Base-by-base conservation (phyloP, 2,113 vertebrate genomes). In the Ammospiza nelsoni region DNA sequence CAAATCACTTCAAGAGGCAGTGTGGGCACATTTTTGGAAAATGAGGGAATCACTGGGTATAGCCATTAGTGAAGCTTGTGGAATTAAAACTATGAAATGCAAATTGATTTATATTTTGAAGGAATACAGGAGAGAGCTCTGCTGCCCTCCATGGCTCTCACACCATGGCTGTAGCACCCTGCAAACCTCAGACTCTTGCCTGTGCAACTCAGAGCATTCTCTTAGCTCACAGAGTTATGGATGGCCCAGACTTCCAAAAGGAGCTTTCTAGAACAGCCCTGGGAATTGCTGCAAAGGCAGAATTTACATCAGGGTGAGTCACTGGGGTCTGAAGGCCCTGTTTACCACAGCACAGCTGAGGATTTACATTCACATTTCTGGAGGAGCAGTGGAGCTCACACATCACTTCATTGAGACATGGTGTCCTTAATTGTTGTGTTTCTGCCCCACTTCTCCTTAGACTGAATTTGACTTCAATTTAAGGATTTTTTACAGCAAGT, bases 11-110 rank as follows among this genome's bases (percentile, higher is more conserved):
- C 79, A 83, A 92, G 81, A 94, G 92, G 93, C 73, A 96, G 63
- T 4, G 18, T 4, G 90, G 96, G 89, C 95, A 96, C 97, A 97
- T 97, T 97, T 98, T 95, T 98, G 88, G 96, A 97, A 97, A 97
- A 92, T 97, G 95, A 97, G 94, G 61, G 72, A 97, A 97, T 97
- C 87, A 68, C 89, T 96, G 97, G 96, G 95, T 96, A 97, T 71
- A 96, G 75, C 92, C 94, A 91, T 97, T 97, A 97, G 91, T 69
- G 97, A 96, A 93, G 82, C 94, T 92, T 93, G 52, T 91, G 88
- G 94, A 95, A 97, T 92, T 95, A 96, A 44, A 94, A 84, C 87
- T 94, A 85, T 94, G 92, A 96, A 94, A 94, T 85, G 57, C 74
- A 89, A 96, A 55, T 57, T 93, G 84, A 90, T 95, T 95, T 96